Conservation (phyloP, 2,888 invertebrate genomes). For the Tenodera sinensis region DNA sequence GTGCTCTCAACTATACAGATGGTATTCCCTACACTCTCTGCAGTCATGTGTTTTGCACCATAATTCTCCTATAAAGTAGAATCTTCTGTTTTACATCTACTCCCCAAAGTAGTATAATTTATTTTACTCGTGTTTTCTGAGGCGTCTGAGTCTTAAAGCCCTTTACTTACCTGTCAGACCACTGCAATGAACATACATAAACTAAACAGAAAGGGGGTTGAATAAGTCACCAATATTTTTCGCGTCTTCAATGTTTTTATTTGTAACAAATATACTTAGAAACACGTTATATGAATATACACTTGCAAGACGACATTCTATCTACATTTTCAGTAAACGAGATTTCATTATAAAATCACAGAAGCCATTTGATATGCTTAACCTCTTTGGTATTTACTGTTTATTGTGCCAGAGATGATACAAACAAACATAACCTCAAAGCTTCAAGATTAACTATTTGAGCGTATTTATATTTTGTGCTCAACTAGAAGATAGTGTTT, state of each 20-base stretch:
- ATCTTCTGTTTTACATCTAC: no score
- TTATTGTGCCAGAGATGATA: background rate
- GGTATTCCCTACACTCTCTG: no score
- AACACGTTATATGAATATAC: background rate
- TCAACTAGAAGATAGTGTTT: background rate
- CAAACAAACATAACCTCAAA: background rate
- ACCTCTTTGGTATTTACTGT: constrained; percentile 13
- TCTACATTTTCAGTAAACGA: background rate
- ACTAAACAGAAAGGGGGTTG: no score
- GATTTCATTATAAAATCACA: constrained; percentile 10
- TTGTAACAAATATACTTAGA: background rate
- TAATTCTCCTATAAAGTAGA: no score
- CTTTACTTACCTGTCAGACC: no score
- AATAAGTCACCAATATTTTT: no score
- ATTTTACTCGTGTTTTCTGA: no score
- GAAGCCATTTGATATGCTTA: constrained; percentile 5
- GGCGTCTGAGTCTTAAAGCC: no score
- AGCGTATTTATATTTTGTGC: background rate
- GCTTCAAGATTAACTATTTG: background rate
- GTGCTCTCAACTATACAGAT: no score
- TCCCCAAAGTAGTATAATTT: no score
- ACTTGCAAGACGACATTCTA: background rate
- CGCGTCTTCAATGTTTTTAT: background rate
- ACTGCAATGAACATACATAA: no score
- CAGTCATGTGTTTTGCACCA: no score